Conservation (phyloP, 2,113 vertebrate genomes). For the Megalops atlanticus region DNA sequence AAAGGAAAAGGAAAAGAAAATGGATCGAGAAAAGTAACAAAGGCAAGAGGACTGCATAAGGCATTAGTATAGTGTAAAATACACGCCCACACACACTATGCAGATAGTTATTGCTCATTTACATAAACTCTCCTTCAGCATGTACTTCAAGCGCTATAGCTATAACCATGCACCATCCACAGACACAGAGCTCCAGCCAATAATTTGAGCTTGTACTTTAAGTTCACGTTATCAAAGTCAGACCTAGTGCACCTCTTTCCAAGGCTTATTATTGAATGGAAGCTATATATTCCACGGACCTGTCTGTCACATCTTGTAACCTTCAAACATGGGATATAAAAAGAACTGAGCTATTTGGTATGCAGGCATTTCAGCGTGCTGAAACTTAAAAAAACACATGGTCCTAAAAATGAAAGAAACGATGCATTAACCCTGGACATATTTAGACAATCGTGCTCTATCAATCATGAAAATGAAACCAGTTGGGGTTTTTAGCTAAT, state of each 20-base stretch:
- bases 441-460: background rate
- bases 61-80: background rate
- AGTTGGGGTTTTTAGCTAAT: background rate
- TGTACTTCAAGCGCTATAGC: background rate
- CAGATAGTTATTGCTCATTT: background rate
- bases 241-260: too few relatives aligned
- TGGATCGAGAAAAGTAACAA: background rate
- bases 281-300: too few relatives aligned
- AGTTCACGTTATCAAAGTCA: background rate
- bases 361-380: background rate
- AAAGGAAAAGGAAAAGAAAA: background rate
- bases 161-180: too few relatives aligned
- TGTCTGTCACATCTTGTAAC: background rate
- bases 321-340: background rate
- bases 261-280: too few relatives aligned
- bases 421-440: too few relatives aligned
- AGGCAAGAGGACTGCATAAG: background rate
- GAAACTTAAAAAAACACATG: background rate
- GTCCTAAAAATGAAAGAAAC: background rate
- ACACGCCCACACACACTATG: background rate
- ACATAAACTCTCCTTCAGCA: background rate
- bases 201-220: too few relatives aligned
- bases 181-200: too few relatives aligned
- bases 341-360: background rate
- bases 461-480: background rate